A percentile compares a stretch with the other conserved stretches of the same genome.
These are phyloP conservation scores for Pangasianodon gigas DNA, from an alignment of 2,113 vertebrate species.

Conservation along the genomic window DNA sequence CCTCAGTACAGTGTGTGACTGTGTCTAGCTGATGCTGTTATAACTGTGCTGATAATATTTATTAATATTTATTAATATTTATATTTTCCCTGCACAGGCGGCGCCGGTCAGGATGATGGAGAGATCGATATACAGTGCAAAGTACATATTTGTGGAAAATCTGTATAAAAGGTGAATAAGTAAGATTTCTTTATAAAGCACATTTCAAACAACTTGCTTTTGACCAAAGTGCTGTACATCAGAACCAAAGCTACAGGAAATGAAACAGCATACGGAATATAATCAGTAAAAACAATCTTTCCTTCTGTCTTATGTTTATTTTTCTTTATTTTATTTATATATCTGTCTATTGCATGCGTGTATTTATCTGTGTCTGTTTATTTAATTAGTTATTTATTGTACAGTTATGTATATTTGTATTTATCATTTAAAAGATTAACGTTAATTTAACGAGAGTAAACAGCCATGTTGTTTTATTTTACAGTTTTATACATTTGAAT, in stretches of 20 bases:
- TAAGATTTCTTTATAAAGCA: too few species aligned
- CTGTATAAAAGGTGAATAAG: conserved; percentile 81
- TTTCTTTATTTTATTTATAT: background rate
- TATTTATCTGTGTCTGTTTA: background rate
- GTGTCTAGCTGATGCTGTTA: background rate
- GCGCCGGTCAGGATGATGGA: conserved; percentile 87
- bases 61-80: background rate
- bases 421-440: background rate
- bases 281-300: background rate
- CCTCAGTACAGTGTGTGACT: background rate
- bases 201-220: background rate
- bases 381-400: background rate
- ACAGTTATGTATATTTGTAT: background rate
- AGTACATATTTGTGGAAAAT: conserved; percentile 94
- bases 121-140: conserved; percentile 90
- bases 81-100: background rate
- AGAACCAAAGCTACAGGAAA: too few species aligned
- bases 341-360: background rate
- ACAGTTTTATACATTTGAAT: background rate
- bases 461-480: background rate
- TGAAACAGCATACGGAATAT: too few species aligned
- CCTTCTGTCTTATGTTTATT: background rate
- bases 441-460: background rate
- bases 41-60: background rate
- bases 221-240: too few species aligned